Evolutionary conservation across 2,797 vertebrate genomes (phyloP), one percentile per base, ranked within the genome.

Genomic region (Spinibarbus caldwelli): DNA sequence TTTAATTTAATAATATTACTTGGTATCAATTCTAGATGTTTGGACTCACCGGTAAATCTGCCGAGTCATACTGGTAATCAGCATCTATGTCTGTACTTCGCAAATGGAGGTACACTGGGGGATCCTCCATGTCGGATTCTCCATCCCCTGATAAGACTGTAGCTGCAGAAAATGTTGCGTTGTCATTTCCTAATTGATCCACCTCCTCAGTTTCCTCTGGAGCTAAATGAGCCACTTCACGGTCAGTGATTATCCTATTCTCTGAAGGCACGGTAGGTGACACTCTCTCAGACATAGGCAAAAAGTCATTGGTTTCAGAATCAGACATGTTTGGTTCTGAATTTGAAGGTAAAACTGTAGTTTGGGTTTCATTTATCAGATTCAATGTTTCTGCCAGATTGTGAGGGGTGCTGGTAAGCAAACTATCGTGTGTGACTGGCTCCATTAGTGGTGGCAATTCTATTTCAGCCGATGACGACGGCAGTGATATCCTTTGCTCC

Each of bases 111-210:
- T 96, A 97, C n/a, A 95, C 93, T 14, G 96, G 93, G 29, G 94
- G 90, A 71, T 92, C 92, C 92, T 95, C n/a, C n/a, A n/a, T n/a
- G 86, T 98, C 96, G 0, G 95, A 94, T 91, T 99, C 97, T 0
- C 98, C 97, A 21, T 99, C 98, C 49, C 98, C 97, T 29, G 98
- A 99, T 76, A 99, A 94, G 88, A 98, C 92, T 23, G 96, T 96
- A 67, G 96, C 95, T 49, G 97, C 96, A 75, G 97, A 98, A 91
- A 96, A 97, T 6, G 96, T 90, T 49, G 95, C 91, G 0, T 93
- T 95, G 88, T 98, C 96, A 12, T 97, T 98, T 92, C 97, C 97
- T 31, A 91, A 88, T 43, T 89, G 87, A 0, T 88, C 79, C 34
- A 81, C 80, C 29, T 59, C 31, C 2, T 87, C 90, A 1, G 10